Evolutionary conservation across 2,113 vertebrate species (phyloP).

Genomic region (Axis porcinus): DNA sequence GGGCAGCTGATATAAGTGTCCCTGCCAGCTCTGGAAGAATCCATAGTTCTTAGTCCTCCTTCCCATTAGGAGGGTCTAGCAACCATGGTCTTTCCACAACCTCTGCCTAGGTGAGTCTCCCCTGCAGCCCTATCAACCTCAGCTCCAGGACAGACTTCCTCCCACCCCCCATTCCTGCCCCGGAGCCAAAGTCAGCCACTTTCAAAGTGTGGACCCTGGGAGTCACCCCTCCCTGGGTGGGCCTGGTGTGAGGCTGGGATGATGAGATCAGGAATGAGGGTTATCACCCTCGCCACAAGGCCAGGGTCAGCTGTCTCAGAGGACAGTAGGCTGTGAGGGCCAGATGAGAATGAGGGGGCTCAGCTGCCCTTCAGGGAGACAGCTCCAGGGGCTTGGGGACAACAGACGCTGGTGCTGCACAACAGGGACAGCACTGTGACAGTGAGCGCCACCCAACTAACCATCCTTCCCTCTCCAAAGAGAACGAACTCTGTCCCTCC

Average conservation of each 20-base stretch:
- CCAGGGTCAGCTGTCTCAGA: neutral
- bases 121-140: neutral
- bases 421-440: neutral
- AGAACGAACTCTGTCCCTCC: neutral
- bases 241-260: neutral
- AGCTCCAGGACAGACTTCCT: neutral
- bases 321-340: neutral
- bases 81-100: neutral
- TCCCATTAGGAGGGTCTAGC: neutral
- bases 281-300: neutral
- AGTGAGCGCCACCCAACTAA: neutral
- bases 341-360: neutral
- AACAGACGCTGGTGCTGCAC: neutral
- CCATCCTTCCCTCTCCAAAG: neutral
- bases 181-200: neutral
- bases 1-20: neutral
- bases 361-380: neutral
- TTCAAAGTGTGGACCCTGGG: neutral
- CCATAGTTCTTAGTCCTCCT: neutral
- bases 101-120: neutral
- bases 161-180: neutral
- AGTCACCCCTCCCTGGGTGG: neutral
- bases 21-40: neutral
- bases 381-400: neutral
- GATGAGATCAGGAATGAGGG: neutral